Base-by-base conservation (phyloP, 2,888 invertebrate species). In the Hydrotaea diabolus region DNA sequence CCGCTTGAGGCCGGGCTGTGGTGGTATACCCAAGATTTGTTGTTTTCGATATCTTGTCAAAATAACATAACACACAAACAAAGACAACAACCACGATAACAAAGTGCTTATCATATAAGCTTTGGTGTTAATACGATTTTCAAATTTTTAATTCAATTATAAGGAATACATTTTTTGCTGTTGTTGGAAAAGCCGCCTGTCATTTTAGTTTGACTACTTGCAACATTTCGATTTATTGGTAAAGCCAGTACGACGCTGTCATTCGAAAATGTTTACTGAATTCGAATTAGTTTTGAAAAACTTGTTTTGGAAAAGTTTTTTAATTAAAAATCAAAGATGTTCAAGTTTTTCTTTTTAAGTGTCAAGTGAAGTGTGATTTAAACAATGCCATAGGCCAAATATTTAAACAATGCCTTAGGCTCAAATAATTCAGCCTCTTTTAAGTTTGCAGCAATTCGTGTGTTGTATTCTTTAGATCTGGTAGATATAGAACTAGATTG, bases 71-170 rank as follows among this genome's bases (percentile, higher is more conserved):
- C 46, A 46, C 5, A 46, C 15, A 46, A 46, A 17, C 53, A 17
- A 53, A 19, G 21, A 2, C 23, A 21, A 53, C 53, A 53, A 5
- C 17, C 15, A 21, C 19, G 21, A 55, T 21, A 55, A 21, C 55
- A 21, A 21, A n/a, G 17, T n/a, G 53, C 53, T 53, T 43, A 55
- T 72, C 73, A 7, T 49, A 3, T 3, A 15, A 49, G 13, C 43
- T 46, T 23, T 74, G 23, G 59, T 69, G 74, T 59, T 77, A 77
- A 77, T 74, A 55, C 36, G 69, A 74, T 82, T 73, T 77, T 21
- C 36, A 21, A 71, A 36, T n/a, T n/a, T 31, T 23, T 74, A 81
- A 73, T 81, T 57, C 43, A 36, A 55, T 77, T 66, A 55, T 64
- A 73, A 57, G 17, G 71, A 31, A 57, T 74, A 46, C 17, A 59